Evolutionary conservation across 2,113 vertebrate genomes (phyloP), one percentile per base, ranked within the genome.

Genomic region (Tringa solitaria): DNA sequence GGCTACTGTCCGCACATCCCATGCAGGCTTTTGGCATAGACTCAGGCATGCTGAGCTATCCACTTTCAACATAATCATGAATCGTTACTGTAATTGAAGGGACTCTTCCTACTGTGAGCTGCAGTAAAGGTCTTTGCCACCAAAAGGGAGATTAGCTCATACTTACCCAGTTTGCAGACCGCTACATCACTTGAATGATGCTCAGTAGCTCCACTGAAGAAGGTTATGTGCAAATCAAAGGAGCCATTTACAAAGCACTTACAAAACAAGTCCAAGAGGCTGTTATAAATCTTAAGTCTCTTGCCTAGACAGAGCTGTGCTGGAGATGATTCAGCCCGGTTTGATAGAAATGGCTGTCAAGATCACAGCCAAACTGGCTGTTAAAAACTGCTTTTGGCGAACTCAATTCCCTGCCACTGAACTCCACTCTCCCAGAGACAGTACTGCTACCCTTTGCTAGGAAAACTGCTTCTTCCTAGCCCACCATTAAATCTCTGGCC

Each of bases 331-430:
- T 96, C 93, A 93, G 57, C 57, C 69, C 1, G 0, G 53, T 93
- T 91, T 72, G 69, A 94, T 75, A 84, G 73, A 89, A 81, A 72
- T 32, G 65, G 35, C 69, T 93, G 65, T 87, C 94, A 87, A 95
- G 64, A 84, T 87, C 81, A 82, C 91, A 96, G 91, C 87, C 89
- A 93, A 91, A 89, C 19, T 35, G 57, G 48, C 45, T 93, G 73
- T 65, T 95, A 76, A 73, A 92, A 84, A 37, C 1, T 1, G 2
- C 35, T 89, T 90, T 69, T 79, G 81, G 48, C 3, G 1, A 84
- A 63, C 43, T 91, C 23, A 14, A 6, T 93, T 73, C 61, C 27
- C 57, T 94, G 77, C 48, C 63, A 53, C 81, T 69, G 60, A 91
- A 64, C 45, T 82, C 27, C 15, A 57, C 23, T 43, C 30, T 95